Evolutionary conservation across 2,113 vertebrate genomes (phyloP).

Genomic region (Cyrtonyx montezumae): DNA sequence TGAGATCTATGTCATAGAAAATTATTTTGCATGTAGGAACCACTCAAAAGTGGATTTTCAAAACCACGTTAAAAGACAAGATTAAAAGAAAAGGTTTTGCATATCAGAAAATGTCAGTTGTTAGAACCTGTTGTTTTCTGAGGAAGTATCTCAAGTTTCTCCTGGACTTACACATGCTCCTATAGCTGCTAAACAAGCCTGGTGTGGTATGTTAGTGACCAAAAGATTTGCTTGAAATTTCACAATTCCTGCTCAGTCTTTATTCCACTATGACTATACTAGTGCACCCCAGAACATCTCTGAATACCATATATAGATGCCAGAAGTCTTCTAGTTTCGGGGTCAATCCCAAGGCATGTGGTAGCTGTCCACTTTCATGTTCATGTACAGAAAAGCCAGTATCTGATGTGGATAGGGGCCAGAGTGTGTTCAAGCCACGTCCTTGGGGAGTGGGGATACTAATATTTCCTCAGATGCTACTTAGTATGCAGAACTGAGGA

Average conservation of each 20-base stretch:
- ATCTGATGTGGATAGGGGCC: neutral
- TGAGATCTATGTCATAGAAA: neutral
- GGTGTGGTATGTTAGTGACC: neutral
- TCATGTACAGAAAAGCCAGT: neutral
- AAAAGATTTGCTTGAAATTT: neutral
- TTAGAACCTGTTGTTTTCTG: neutral
- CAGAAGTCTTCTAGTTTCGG: neutral
- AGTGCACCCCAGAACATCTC: neutral
- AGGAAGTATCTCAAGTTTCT: neutral
- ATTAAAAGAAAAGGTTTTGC: neutral
- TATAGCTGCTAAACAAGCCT: neutral
- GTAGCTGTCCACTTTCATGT: neutral
- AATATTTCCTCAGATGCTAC: neutral
- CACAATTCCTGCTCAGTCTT: neutral
- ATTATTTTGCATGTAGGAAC: neutral
- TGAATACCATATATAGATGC: neutral
- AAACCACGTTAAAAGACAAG: neutral
- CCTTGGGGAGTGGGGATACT: neutral
- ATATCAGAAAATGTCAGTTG: neutral
- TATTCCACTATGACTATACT: neutral
- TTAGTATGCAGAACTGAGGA: rapidly evolving
- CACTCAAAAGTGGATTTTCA: neutral
- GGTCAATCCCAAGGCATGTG: rapidly evolving
- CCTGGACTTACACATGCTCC: neutral
- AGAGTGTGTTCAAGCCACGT: neutral